These are phyloP conservation scores for Uloborus diversus DNA, from an alignment of 1,140 invertebrate genomes.

Conservation along the genomic window DNA sequence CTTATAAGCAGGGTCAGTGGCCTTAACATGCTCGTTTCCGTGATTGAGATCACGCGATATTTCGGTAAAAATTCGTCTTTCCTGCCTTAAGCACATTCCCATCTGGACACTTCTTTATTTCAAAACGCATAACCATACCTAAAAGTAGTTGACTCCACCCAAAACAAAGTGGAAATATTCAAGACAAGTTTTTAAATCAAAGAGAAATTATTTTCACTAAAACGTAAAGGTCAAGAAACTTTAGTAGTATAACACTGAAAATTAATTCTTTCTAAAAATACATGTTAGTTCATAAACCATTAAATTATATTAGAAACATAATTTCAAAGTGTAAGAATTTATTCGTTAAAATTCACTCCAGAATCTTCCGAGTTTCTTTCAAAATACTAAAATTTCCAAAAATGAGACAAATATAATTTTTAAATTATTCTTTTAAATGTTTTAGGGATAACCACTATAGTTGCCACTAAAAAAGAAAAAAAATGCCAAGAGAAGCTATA, in stretches of 20 bases:
- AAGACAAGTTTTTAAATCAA: not conserved
- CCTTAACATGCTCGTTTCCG: slow-evolving; percentile 20
- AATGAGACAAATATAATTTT: not conserved
- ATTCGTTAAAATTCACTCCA: not conserved
- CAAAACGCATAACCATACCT: not conserved
- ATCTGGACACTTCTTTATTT: not conserved
- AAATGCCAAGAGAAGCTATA: too few species aligned
- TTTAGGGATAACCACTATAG: too few species aligned
- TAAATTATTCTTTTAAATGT: too few species aligned
- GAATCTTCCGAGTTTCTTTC: not conserved
- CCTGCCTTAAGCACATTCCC: not conserved
- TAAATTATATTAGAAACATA: too few species aligned
- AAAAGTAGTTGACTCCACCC: slow-evolving; percentile 7
- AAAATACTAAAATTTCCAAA: too few species aligned
- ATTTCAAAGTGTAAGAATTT: not conserved
- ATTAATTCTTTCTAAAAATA: too few species aligned
- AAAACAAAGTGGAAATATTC: too few species aligned
- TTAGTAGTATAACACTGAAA: too few species aligned
- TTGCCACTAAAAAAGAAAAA: too few species aligned
- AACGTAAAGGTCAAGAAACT: not conserved
- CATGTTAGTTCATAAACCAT: too few species aligned
- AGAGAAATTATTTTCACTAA: too few species aligned
- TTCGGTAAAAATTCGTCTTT: slow-evolving; percentile 23
- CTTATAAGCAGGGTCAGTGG: slow-evolving; percentile 38
- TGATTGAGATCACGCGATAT: slow-evolving; percentile 40